Evolutionary conservation across 2,113 vertebrate genomes (phyloP).

Genomic region (Apodemus sylvaticus): DNA sequence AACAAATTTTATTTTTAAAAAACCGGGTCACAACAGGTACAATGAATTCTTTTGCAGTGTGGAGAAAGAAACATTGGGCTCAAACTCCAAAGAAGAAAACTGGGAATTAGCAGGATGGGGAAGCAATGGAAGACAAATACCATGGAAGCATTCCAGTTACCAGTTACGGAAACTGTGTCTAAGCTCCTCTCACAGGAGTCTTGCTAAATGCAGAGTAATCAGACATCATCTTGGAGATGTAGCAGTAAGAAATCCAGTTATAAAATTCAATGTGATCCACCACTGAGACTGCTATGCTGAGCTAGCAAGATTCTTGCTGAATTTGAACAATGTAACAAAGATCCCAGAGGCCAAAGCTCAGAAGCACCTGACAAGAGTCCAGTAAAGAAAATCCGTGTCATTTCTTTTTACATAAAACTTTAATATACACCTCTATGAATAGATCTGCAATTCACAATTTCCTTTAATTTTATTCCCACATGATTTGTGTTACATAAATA

Average conservation of each 20-base stretch:
- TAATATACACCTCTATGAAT: not conserved
- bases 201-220: not conserved
- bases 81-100: not conserved
- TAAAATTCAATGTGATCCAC: not conserved
- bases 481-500: constrained; percentile 1
- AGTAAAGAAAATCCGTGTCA: not conserved
- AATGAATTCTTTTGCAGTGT: not conserved
- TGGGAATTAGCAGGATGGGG: not conserved
- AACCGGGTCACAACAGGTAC: not conserved
- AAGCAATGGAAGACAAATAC: not conserved
- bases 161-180: not conserved
- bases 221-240: not conserved
- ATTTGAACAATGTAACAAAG: not conserved
- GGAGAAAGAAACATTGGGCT: not conserved
- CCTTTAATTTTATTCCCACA: not conserved
- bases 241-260: not conserved
- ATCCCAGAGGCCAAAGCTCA: not conserved
- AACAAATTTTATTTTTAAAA: not conserved
- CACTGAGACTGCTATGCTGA: not conserved
- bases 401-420: constrained; percentile 15
- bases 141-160: not conserved
- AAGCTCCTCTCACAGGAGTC: not conserved
- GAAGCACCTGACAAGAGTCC: not conserved
- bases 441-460: not conserved
- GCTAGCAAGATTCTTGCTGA: not conserved